phyloP scores from a whole-genome alignment of 1,140 invertebrate genomes.

The Thereuonema tuberculata region DNA sequence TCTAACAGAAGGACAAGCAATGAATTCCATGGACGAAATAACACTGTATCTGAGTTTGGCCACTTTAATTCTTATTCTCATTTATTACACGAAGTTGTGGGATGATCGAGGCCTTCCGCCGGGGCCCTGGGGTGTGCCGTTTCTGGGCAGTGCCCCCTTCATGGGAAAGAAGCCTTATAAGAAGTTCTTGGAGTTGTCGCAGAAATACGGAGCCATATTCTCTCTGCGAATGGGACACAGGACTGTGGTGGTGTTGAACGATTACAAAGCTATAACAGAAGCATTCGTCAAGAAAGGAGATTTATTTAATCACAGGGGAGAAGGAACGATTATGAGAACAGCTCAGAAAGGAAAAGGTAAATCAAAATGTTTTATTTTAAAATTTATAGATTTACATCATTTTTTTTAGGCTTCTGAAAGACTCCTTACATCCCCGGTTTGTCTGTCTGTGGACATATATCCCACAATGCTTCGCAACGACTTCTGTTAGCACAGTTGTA shows the following conservation, averaged over 20 bases:
- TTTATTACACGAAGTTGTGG: too few relatives aligned
- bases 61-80: too few relatives aligned
- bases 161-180: slow-evolving; percentile 59
- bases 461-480: too few relatives aligned
- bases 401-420: too few relatives aligned
- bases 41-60: too few relatives aligned
- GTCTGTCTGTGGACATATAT: too few relatives aligned
- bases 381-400: slow-evolving; percentile 23
- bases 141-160: slow-evolving; percentile 66
- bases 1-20: too few relatives aligned
- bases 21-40: too few relatives aligned
- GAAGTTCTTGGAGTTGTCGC: slow-evolving; percentile 54
- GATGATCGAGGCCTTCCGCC: slow-evolving; percentile 55
- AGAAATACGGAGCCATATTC: slow-evolving; percentile 63
- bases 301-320: neutral
- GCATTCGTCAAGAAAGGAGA: slow-evolving; percentile 46
- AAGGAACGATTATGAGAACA: neutral
- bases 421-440: too few relatives aligned
- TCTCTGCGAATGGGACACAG: slow-evolving; percentile 61
- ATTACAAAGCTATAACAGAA: slow-evolving; percentile 66
- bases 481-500: too few relatives aligned
- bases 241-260: slow-evolving; percentile 65
- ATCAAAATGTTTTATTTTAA: neutral
- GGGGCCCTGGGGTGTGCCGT: slow-evolving; percentile 67
- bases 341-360: neutral